These are phyloP conservation scores for Herpailurus yagouaroundi DNA, from an alignment of 2,113 vertebrate genomes.

Conservation along the genomic window DNA sequence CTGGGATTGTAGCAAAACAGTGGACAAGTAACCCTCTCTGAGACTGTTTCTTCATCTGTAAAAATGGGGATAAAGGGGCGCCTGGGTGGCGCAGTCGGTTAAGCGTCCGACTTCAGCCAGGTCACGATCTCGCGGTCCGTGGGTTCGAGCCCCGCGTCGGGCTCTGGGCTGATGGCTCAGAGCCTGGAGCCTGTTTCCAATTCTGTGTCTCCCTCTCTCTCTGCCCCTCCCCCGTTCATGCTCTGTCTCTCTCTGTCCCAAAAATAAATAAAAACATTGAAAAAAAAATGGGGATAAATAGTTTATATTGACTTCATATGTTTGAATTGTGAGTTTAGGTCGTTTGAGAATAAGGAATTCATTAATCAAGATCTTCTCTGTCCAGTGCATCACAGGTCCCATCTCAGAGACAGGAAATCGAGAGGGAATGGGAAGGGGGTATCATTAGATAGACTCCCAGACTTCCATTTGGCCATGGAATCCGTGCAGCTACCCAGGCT, in stretches of 20 bases:
- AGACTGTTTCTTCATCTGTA: neutral
- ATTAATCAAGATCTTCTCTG: neutral
- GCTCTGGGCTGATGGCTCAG: too few relatives aligned
- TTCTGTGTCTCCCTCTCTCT: too few relatives aligned
- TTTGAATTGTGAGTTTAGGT: constrained; percentile 9
- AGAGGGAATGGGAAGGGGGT: neutral
- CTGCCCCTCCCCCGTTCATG: too few relatives aligned
- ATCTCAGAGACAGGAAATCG: neutral
- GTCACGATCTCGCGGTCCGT: too few relatives aligned
- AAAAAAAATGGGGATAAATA: neutral
- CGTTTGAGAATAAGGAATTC: neutral
- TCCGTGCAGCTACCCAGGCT: neutral
- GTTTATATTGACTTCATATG: neutral
- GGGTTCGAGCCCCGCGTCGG: too few relatives aligned
- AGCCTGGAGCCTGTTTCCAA: too few relatives aligned
- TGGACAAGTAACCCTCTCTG: neutral
- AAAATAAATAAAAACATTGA: too few relatives aligned
- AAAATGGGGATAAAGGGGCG: neutral
- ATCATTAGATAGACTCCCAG: neutral
- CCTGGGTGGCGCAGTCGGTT: too few relatives aligned
- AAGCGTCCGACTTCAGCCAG: too few relatives aligned
- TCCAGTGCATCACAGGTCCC: neutral
- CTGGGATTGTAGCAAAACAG: neutral
- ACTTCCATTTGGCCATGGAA: neutral
- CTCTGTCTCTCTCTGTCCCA: too few relatives aligned